phyloP scores from a whole-genome alignment of 2,797 vertebrate genomes.

The Gallinago stenura region DNA sequence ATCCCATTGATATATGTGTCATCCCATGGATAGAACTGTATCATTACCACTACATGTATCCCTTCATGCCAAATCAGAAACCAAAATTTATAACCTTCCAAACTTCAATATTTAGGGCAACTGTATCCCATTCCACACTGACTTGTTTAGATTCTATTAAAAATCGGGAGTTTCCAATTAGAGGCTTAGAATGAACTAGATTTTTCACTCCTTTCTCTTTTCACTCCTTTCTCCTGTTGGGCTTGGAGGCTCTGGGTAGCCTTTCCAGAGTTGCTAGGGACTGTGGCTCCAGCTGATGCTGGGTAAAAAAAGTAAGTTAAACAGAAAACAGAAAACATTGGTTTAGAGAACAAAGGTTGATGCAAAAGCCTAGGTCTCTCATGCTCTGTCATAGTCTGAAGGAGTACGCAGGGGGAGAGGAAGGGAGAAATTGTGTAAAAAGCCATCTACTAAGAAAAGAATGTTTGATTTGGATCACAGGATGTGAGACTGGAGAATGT shows the following conservation, averaged over 20 bases:
- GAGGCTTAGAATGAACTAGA: not conserved
- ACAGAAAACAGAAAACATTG: conserved; percentile 43
- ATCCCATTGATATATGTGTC: not conserved
- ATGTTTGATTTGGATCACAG: conserved; percentile 76
- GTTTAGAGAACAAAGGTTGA: conserved; percentile 55
- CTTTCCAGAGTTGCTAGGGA: not conserved
- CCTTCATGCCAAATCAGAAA: not conserved
- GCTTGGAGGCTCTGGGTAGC: not conserved
- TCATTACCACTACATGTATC: not conserved
- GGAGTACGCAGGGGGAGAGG: not conserved
- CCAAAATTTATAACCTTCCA: not conserved
- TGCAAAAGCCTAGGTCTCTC: conserved; percentile 35
- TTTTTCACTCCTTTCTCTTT: not conserved
- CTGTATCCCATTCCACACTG: not conserved
- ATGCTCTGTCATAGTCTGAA: conserved; percentile 47
- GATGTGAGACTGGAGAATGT: conserved; percentile 68
- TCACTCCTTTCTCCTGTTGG: not conserved
- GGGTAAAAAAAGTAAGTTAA: conserved; percentile 29
- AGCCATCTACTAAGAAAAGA: conserved; percentile 72
- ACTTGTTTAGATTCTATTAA: not conserved
- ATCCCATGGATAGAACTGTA: not conserved
- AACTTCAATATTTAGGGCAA: not conserved
- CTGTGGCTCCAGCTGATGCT: not conserved
- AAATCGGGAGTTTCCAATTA: not conserved
- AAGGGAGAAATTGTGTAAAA: conserved; percentile 64